Percentiles rank a stretch among this genome's conserved stretches.
Evolutionary conservation across 2,113 vertebrate genomes (phyloP).

Genomic region (Rhea pennata): DNA sequence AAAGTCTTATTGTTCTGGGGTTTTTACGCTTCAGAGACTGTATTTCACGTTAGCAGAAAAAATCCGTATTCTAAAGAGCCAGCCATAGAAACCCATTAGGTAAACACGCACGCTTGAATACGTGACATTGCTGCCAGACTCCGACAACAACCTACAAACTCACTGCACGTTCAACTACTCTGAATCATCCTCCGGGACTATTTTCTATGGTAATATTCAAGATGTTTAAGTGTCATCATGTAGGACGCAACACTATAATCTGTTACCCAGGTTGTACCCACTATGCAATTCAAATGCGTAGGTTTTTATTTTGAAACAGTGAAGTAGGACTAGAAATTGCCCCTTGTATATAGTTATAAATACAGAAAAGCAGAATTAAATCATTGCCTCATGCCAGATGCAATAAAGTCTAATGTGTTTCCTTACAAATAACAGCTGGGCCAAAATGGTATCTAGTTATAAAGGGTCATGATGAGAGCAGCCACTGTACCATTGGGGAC

Average conservation of each 20-base stretch:
- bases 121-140: background rate
- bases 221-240: background rate
- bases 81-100: background rate
- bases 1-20: background rate
- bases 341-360: background rate
- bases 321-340: background rate
- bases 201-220: background rate
- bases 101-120: background rate
- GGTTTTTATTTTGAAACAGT: background rate
- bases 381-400: background rate
- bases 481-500: accelerated
- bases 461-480: background rate
- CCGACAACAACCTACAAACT: background rate
- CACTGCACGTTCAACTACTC: background rate
- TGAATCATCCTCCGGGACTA: background rate
- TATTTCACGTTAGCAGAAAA: constrained; percentile 11
- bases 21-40: background rate
- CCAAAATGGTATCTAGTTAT: background rate
- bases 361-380: background rate
- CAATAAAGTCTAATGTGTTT: background rate
- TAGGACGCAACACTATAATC: background rate
- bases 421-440: background rate
- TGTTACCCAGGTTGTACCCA: background rate
- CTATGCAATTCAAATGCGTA: background rate
- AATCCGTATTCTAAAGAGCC: background rate